phyloP scores from a whole-genome alignment of 1,140 invertebrate species.

The Trigoniulus corallinus region DNA sequence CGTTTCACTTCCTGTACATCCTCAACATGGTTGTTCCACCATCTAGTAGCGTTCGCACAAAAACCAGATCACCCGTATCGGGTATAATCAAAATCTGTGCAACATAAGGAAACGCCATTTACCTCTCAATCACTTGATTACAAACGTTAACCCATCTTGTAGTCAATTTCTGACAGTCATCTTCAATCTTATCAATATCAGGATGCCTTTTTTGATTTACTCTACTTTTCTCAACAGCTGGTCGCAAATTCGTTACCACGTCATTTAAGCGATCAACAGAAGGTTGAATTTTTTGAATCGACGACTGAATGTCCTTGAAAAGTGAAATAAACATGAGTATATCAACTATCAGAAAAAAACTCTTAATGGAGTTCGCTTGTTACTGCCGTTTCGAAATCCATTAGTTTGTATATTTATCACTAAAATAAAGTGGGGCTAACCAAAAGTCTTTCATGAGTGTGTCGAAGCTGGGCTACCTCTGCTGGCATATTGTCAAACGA shows the following conservation, averaged over 20 bases:
- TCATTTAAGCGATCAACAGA: slow-evolving; percentile 78
- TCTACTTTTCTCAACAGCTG: slow-evolving; percentile 68
- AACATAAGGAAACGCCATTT: slow-evolving; percentile 5
- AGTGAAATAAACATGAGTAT: too few relatives aligned
- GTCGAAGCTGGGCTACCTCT: slow-evolving; percentile 54
- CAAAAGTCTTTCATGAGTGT: slow-evolving; percentile 33
- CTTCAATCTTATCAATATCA: slow-evolving; percentile 84
- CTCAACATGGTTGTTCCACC: too few relatives aligned
- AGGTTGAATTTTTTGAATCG: slow-evolving; percentile 63
- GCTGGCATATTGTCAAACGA: slow-evolving; percentile 66
- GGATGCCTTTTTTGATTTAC: slow-evolving; percentile 44
- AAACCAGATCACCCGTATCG: too few relatives aligned
- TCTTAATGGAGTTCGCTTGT: too few relatives aligned
- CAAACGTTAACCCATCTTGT: slow-evolving; percentile 81
- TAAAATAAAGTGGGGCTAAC: too few relatives aligned
- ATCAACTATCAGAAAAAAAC: too few relatives aligned
- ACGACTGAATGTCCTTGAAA: slow-evolving; percentile 61
- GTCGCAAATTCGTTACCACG: slow-evolving; percentile 67
- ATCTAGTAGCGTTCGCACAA: too few relatives aligned
- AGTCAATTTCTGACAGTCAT: slow-evolving; percentile 73
- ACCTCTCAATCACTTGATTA: slow-evolving; percentile 77
- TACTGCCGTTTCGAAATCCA: too few relatives aligned
- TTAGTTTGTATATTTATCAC: too few relatives aligned
- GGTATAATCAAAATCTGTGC: slow-evolving; percentile 8
- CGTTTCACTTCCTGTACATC: too few relatives aligned